A percentile compares a stretch with the other conserved stretches of the same genome.
Conservation (phyloP, 2,113 vertebrate species). For the Columba livia region DNA sequence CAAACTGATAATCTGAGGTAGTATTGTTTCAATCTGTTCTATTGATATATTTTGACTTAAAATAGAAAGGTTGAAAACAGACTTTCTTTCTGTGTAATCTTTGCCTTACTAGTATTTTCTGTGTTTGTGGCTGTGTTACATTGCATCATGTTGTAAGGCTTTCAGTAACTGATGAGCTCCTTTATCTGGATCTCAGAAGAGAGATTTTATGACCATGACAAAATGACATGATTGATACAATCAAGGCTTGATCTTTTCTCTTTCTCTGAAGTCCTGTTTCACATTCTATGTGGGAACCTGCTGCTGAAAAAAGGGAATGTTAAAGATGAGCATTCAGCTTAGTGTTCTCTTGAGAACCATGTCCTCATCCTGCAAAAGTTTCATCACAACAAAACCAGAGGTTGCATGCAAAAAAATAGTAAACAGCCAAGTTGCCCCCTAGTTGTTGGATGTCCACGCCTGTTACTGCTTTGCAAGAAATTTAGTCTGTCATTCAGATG, state of each 20-base stretch:
- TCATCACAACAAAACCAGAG: neutral
- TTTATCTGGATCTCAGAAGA: neutral
- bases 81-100: neutral
- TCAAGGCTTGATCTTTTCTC: neutral
- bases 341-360: neutral
- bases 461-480: neutral
- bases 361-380: neutral
- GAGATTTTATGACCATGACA: neutral
- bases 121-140: neutral
- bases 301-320: neutral
- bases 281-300: neutral
- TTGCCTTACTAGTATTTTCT: neutral
- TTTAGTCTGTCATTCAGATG: neutral
- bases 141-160: neutral
- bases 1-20: neutral
- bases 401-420: neutral
- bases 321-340: neutral
- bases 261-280: neutral
- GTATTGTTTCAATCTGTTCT: neutral
- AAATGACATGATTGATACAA: neutral
- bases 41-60: neutral
- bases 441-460: neutral
- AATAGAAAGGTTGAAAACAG: neutral
- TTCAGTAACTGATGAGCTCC: neutral
- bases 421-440: neutral